Conservation (phyloP, 1,140 invertebrate genomes). For the Hypothenemus hampei region DNA sequence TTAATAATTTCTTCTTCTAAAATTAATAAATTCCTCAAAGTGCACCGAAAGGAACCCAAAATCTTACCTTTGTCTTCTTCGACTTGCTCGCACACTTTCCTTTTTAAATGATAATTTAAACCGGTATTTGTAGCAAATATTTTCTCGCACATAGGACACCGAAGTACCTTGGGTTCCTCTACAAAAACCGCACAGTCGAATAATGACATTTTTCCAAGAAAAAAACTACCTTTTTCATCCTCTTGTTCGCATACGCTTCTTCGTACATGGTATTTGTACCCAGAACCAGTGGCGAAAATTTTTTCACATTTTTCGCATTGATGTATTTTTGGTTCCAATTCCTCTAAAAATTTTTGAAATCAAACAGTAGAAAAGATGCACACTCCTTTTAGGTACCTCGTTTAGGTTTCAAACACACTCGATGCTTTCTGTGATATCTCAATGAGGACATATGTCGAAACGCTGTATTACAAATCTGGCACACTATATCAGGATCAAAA, state of each 20-base stretch:
- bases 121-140: conserved; percentile 17
- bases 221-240: conserved; percentile 14
- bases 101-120: conserved; percentile 12
- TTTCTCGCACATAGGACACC: conserved; percentile 9
- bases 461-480: conserved; percentile 14
- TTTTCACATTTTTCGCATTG: conserved; percentile 18
- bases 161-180: conserved; percentile 6
- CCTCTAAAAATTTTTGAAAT: conserved; percentile 8
- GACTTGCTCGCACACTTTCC: conserved; percentile 17
- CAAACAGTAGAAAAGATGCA: neutral
- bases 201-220: neutral
- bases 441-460: conserved; percentile 21
- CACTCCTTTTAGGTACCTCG: conserved; percentile 1
- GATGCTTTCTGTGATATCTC: conserved; percentile 21
- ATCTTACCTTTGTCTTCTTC: conserved; percentile 19
- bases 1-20: conserved; percentile 23
- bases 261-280: conserved; percentile 18
- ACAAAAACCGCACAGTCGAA: neutral
- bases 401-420: conserved; percentile 20
- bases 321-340: conserved; percentile 9
- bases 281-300: conserved; percentile 11
- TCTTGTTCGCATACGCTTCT: conserved; percentile 20
- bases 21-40: neutral
- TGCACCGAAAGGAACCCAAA: neutral
- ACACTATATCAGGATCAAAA: conserved; percentile 14